Evolutionary conservation across 2,888 invertebrate genomes (phyloP), one percentile per base, ranked within the genome.

Genomic region (Tigriopus californicus): DNA sequence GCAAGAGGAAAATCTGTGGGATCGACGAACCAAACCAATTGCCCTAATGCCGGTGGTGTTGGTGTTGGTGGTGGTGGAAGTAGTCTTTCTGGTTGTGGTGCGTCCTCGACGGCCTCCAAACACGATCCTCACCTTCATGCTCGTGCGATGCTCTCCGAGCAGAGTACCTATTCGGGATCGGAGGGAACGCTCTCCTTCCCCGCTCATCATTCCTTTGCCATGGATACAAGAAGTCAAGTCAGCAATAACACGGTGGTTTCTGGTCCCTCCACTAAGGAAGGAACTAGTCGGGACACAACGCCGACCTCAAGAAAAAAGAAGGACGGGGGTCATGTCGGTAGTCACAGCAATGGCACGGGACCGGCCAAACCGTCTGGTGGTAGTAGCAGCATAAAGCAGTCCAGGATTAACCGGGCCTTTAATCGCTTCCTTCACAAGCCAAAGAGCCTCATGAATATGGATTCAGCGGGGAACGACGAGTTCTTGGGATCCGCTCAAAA

Each of bases 301-400:
- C 49, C 49, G 20, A 49, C 49, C 5, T 22, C 49, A 5, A 2
- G 20, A 8, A 49, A 18, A 8, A 15, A 22, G 22, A 49, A 49
- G 49, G 22, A 18, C 33, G 33, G 33, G 8, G 8, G 33, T 33
- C 33, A 33, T 40, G n/a, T n/a, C n/a, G 48, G 51, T n/a, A 62
- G 40, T 10, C 49, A 62, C 59, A 62, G 63, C 48, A 62, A 62
- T 56, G 62, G 62, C 24, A 62, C 61, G 22, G 62, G 62, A 15
- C 61, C 62, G 2, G 60, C 63, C 10, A 61, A 62, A 47, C 60
- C 61, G 10, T 53, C 61, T 20, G 61, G 64, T 51, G 48, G 61
- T 11, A 61, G 62, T 11, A 44, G 46, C 18, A 44, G 46, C 46
- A 49, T 20, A 22, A 22, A 22, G 20, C 15, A 49, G 46, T 44